Evolutionary conservation across 2,888 invertebrate species (phyloP).

Genomic region (Parelbella ahira): DNA sequence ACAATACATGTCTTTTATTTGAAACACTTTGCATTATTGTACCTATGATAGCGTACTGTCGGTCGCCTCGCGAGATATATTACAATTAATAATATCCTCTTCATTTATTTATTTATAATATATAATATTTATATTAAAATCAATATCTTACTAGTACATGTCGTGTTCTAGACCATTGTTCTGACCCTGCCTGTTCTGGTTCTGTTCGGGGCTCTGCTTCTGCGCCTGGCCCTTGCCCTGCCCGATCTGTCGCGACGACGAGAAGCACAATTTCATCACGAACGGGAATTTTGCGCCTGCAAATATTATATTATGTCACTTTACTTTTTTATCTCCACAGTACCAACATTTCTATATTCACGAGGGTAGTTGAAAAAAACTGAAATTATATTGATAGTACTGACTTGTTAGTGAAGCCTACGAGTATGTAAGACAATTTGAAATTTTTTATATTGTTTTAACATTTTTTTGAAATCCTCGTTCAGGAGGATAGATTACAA

Average conservation of each 20-base stretch:
- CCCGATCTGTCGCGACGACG: constrained; percentile 83
- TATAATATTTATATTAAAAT: constrained; percentile 24
- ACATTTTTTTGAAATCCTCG: too few relatives aligned
- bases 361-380: constrained; percentile 1
- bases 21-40: constrained; percentile 34
- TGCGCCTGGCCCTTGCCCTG: constrained; percentile 71
- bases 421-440: too few relatives aligned
- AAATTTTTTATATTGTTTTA: too few relatives aligned
- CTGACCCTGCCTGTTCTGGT: constrained; percentile 45
- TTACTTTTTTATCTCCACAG: not conserved
- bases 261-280: constrained; percentile 99
- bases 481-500: too few relatives aligned
- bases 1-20: constrained; percentile 55
- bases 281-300: constrained; percentile 98
- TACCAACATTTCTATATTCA: too few relatives aligned
- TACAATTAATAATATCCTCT: not conserved
- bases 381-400: too few relatives aligned
- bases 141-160: constrained; percentile 62
- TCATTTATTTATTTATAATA: constrained; percentile 7
- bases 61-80: constrained; percentile 3
- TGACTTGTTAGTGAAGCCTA: too few relatives aligned
- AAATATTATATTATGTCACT: constrained; percentile 42
- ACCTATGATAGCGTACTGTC: too few relatives aligned
- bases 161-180: constrained; percentile 70
- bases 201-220: constrained; percentile 43